Percentiles rank a stretch among this genome's conserved stretches.
These are phyloP conservation scores for Priocnemis perturbator DNA, from an alignment of 2,888 invertebrate genomes.

Conservation along the genomic window DNA sequence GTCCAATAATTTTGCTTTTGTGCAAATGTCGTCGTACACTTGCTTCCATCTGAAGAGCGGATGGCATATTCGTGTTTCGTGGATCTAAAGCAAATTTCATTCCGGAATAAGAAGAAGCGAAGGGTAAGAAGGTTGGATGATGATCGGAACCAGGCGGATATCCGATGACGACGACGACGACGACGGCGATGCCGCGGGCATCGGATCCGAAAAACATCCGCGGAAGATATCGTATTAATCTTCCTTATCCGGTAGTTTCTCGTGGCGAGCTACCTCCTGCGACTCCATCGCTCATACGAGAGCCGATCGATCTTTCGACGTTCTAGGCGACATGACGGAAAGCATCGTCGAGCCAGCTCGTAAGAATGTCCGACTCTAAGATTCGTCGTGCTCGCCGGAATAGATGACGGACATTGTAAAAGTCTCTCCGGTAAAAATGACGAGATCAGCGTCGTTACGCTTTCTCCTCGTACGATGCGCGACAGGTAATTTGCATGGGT, in stretches of 20 bases:
- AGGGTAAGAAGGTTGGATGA: neutral
- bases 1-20: no score
- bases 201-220: constrained; percentile 37
- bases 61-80: no score
- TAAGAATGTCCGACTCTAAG: constrained; percentile 1
- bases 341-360: constrained; percentile 1
- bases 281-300: constrained; percentile 41
- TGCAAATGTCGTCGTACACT: no score
- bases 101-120: neutral
- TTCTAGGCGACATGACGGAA: constrained; percentile 14
- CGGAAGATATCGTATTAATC: constrained; percentile 45
- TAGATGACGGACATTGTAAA: no score
- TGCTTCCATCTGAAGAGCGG: neutral
- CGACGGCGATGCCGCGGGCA: no score
- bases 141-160: neutral
- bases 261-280: constrained; percentile 20
- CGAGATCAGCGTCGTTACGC: no score
- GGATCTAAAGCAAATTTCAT: neutral
- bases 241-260: constrained; percentile 42
- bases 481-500: no score
- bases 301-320: constrained; percentile 39
- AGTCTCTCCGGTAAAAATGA: no score
- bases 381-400: no score
- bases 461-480: no score
- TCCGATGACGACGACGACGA: no score